A percentile compares a stretch with the other conserved stretches of the same genome.
These are phyloP conservation scores for Tipula confusa DNA, from an alignment of 2,888 invertebrate genomes.

Conservation along the genomic window DNA sequence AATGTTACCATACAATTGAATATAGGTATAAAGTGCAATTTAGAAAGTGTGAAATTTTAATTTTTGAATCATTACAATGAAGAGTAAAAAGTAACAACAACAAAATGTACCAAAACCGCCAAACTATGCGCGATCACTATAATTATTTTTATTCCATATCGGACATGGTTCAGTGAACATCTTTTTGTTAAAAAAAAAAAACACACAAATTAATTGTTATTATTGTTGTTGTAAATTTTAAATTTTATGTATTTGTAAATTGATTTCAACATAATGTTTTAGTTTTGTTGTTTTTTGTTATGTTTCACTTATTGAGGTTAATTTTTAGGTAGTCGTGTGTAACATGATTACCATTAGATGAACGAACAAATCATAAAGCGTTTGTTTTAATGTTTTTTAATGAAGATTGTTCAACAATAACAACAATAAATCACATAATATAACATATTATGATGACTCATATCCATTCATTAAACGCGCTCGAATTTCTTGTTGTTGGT, in stretches of 20 bases:
- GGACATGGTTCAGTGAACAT: background rate
- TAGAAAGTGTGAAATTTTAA: slow-evolving; percentile 25
- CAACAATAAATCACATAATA: background rate
- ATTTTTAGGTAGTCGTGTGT: slow-evolving; percentile 6
- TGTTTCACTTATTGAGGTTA: slow-evolving; percentile 25
- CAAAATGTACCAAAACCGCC: background rate
- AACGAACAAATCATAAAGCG: background rate
- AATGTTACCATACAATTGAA: background rate
- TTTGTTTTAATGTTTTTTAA: background rate
- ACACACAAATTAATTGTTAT: background rate
- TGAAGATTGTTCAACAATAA: background rate
- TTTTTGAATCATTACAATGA: background rate
- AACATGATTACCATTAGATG: slow-evolving; percentile 12
- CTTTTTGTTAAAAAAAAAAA: background rate
- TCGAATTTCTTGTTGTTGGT: background rate
- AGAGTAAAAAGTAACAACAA: background rate
- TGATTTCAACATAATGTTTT: background rate
- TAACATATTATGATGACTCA: background rate
- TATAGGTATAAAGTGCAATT: background rate
- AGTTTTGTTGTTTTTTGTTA: background rate
- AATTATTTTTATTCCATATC: background rate
- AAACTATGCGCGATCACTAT: background rate
- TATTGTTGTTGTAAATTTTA: background rate
- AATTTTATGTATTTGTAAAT: slow-evolving; percentile 5
- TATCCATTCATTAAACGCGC: background rate